Base-by-base conservation (phyloP, 2,888 invertebrate species). In the Tachina lurida region DNA sequence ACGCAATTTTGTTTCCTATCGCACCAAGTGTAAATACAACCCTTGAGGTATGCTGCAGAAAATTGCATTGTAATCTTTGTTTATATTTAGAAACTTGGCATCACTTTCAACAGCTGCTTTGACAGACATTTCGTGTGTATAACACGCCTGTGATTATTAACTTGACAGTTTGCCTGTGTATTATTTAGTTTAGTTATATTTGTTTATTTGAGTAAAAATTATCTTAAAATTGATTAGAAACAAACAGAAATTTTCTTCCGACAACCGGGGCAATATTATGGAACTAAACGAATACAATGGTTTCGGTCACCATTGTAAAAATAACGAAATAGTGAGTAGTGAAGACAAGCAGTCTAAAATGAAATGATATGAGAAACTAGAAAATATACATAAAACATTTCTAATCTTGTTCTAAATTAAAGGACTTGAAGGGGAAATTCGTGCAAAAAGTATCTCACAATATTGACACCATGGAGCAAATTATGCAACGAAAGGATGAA, bases 401-500 rank as follows among this genome's bases (percentile, higher is more conserved):
- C 2, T 41, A 31, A 54, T 56, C 10, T 22, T 63, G 10, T 65
- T 65, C 3, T 3, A 15, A 19, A 49, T 79, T 49, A 31, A 71
- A 86, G 82, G 78, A 86, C 12, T 49, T 86, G 17, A 86, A 86
- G 62, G 79, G 56, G 0, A 86, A 86, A 80, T 80, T 67, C 68
- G 52, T 58, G 1, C 73, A 73, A 13, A 86, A 83, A 47, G 83
- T 73, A 12, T 43, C 81, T 15, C 74, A 87, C 49, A 76, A 52
- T 47, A 75, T 81, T 52, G 68, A 81, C 2, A 56, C 81, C 4
- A 82, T 88, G 67, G 85, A 87, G 17, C 79, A 82, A 47, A 80
- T 86, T n/a, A 86, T 87, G 77, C 84, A 83, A 19, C 83, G 87
- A 67, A 88, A 89, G 45, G 90, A 90, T 10, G 89, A 90, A 43